A percentile compares a stretch with the other conserved stretches of the same genome.
These are phyloP conservation scores for Natator depressus DNA, from an alignment of 2,113 vertebrate genomes.

Conservation along the genomic window DNA sequence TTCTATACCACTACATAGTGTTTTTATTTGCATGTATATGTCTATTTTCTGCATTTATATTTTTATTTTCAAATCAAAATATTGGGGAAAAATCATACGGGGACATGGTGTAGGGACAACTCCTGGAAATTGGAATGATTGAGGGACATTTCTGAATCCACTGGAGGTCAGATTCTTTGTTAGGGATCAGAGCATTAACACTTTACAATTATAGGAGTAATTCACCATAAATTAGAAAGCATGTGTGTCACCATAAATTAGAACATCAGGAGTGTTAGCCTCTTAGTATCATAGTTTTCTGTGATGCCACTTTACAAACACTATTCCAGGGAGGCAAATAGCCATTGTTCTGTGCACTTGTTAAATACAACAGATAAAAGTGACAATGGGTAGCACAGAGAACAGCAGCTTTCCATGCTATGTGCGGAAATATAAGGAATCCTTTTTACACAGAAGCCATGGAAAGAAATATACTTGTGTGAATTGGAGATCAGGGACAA, in stretches of 20 bases:
- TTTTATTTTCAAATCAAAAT: neutral
- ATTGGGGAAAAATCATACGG: neutral
- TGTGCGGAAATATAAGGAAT: neutral
- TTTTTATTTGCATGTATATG: neutral
- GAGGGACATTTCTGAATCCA: neutral
- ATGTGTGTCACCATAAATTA: neutral
- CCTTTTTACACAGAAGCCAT: too few relatives aligned
- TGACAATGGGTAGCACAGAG: neutral
- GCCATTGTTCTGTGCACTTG: neutral
- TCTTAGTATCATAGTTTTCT: neutral
- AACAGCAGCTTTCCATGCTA: neutral
- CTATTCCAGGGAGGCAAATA: neutral
- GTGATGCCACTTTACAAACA: neutral
- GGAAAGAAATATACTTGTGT: neutral
- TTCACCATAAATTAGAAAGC: neutral
- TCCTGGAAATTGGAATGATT: neutral
- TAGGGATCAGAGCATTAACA: neutral
- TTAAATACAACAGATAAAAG: neutral
- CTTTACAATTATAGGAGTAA: neutral
- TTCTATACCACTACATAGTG: neutral
- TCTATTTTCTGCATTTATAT: neutral
- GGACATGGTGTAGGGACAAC: neutral
- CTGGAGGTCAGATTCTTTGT: neutral
- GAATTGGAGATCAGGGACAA: neutral
- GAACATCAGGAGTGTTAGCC: neutral